Conservation (phyloP, 2,888 invertebrate genomes). For the Oxytorus armatus region DNA sequence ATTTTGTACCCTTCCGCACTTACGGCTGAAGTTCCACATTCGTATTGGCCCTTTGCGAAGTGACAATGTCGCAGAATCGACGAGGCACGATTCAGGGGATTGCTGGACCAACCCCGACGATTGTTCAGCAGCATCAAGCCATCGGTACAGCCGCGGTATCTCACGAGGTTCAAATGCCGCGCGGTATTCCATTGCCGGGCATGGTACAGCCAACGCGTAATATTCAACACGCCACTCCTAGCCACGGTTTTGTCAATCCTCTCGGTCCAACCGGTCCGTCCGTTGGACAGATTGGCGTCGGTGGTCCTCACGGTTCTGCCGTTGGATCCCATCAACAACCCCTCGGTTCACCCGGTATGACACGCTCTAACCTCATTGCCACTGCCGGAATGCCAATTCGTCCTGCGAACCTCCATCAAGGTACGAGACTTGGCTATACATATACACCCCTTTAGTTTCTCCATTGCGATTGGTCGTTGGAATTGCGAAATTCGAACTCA, state of each 20-base stretch:
- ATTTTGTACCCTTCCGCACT: too few species aligned
- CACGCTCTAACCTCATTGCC: slow-evolving; percentile 48
- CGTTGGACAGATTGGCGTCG: slow-evolving; percentile 44
- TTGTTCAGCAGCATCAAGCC: slow-evolving; percentile 54
- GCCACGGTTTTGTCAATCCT: slow-evolving; percentile 82
- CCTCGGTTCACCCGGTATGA: slow-evolving; percentile 66
- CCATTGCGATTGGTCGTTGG: slow-evolving; percentile 6
- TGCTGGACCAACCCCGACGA: slow-evolving; percentile 73
- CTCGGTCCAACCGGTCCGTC: slow-evolving; percentile 78
- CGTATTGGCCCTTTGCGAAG: background rate
- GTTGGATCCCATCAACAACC: slow-evolving; percentile 75
- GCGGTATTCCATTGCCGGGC: slow-evolving; percentile 82
- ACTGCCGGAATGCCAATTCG: slow-evolving; percentile 59
- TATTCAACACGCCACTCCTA: slow-evolving; percentile 77
- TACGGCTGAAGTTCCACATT: background rate
- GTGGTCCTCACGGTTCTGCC: slow-evolving; percentile 33
- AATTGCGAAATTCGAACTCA: slow-evolving; percentile 46
- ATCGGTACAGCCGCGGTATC: slow-evolving; percentile 65
- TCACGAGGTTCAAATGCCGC: slow-evolving; percentile 77
- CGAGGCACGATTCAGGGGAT: slow-evolving; percentile 75
- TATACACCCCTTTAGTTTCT: slow-evolving; percentile 13
- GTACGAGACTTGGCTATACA: slow-evolving; percentile 68
- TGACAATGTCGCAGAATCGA: slow-evolving; percentile 73
- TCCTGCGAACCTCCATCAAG: slow-evolving; percentile 76
- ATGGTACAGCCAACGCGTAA: slow-evolving; percentile 78